Evolutionary conservation across 1,140 invertebrate genomes (phyloP).

Genomic region (Condylostylus longicornis): DNA sequence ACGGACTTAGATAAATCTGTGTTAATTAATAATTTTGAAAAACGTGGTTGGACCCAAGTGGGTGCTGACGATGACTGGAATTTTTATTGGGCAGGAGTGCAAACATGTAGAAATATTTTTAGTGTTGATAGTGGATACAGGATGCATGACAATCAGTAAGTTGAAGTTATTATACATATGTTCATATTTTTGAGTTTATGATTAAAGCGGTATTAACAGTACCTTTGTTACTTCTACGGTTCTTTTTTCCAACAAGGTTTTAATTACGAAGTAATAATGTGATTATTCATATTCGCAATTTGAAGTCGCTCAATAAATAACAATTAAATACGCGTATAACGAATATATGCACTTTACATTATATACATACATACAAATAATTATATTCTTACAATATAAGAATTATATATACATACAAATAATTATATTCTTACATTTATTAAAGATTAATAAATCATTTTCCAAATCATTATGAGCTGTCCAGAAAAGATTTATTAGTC

Average conservation of each 20-base stretch:
- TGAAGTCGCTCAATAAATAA: too few relatives aligned
- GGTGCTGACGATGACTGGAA: conserved; percentile 90
- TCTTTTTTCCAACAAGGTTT: too few relatives aligned
- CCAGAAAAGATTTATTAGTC: conserved; percentile 84
- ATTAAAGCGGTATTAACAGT: too few relatives aligned
- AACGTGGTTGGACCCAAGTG: conserved; percentile 81
- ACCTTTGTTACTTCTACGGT: too few relatives aligned
- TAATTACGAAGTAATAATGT: too few relatives aligned
- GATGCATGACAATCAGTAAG: conserved; percentile 80
- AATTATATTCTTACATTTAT: background rate
- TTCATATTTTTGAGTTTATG: too few relatives aligned
- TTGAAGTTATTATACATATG: conserved; percentile 10
- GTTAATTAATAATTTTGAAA: conserved; percentile 82
- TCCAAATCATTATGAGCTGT: conserved; percentile 89
- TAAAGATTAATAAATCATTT: conserved; percentile 70
- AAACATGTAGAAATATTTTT: conserved; percentile 78
- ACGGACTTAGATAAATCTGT: conserved; percentile 94
- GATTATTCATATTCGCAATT: too few relatives aligned
- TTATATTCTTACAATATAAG: background rate
- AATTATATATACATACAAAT: conserved; percentile 1
- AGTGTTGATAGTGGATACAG: conserved; percentile 84
- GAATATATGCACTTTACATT: too few relatives aligned
- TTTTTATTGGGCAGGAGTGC: conserved; percentile 88
- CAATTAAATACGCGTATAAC: too few relatives aligned
- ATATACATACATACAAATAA: too few relatives aligned